Base-by-base conservation (phyloP, 1,140 invertebrate genomes). In the Drosophila sechellia region DNA sequence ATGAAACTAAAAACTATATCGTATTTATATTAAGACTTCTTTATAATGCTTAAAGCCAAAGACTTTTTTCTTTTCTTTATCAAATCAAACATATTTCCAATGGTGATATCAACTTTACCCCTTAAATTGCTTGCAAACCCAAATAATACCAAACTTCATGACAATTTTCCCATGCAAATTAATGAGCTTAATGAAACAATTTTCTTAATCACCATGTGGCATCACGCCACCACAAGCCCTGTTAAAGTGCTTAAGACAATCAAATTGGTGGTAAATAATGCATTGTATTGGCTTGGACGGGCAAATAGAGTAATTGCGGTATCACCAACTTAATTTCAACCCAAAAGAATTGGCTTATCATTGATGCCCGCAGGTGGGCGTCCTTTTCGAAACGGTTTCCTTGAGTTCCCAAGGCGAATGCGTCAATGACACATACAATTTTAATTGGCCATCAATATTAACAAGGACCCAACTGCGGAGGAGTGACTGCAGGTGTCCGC, bases 361-460 rank as follows among this genome's bases (percentile, higher is more conserved):
- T 3, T 11, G 48, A 31, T 2, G 6, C 27, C 45, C 13, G 12
- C 40, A n/a, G 25, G 31, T 15, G 4, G 46, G 25, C 8, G 27
- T n/a, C 0, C 6, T n/a, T 40, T 27, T 12, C 10, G 25, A n/a
- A 5, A 25, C 20, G 50, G 12, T 0, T 3, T 6, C 22, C 10
- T 17, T 58, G 53, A 25, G 35, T 3, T 39, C 58, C 37, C 48
- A 59, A 50, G 31, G 49, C 39, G 49, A 45, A 39, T 12, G 25
- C 22, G 17, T 74, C 52, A 54, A 54, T 71, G 69, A 63, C 46
- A 59, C 15, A 79, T 79, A 4, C 55, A 43, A 60, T 15, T 50
- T 48, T 46, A 55, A 68, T 45, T 63, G 43, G 15, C 40, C 31
- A 83, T 83, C 56, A 83, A 83, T 77, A 70, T 72, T 65, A 70